Evolutionary conservation across 2,797 vertebrate species (phyloP), one percentile per base, ranked within the genome.

Genomic region (Lateolabrax maculatus): DNA sequence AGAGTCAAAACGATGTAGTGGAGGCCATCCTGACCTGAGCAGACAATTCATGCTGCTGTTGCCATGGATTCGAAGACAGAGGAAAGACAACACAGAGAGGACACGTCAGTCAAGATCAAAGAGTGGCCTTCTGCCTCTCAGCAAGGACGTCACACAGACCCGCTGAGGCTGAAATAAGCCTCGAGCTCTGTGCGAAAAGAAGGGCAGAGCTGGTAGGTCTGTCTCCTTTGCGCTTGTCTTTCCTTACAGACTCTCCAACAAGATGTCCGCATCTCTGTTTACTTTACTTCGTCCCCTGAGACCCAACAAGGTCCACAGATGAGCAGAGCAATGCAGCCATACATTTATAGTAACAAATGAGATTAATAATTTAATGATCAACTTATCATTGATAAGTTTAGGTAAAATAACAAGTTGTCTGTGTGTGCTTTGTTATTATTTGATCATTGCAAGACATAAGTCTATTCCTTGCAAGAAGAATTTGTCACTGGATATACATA

Each of bases 11-110:
- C n/a, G 15, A 57, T 70, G 46, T 23, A 34, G 37, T 65, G 19
- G 52, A 80, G 21, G 21, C 39, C 41, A 55, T 27, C 70, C 37
- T 77, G 43, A 84, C n/a, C n/a, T n/a, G n/a, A n/a, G 75, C 79
- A 75, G 58, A 61, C 62, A 70, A 77, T 85, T 82, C 66, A 84
- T 65, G 68, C 65, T 63, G 48, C 80, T 52, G 81, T 86, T 90
- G 80, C 84, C 69, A 90, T 88, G 80, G 84, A 84, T 80, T 83
- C 66, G 65, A 15, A 37, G 55, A 65, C 37, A 0, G 23, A 62
- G 37, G 34, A 53, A 72, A 84, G 48, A 70, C 31, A 53, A 79
- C 67, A 84, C 66, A 83, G 74, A 69, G 61, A 76, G 64, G 75
- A 75, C 44, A 71, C 64, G 61, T 67, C 66, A 79, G 58, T 78